phyloP scores from a whole-genome alignment of 2,888 invertebrate genomes.

The Zygaena filipendulae region DNA sequence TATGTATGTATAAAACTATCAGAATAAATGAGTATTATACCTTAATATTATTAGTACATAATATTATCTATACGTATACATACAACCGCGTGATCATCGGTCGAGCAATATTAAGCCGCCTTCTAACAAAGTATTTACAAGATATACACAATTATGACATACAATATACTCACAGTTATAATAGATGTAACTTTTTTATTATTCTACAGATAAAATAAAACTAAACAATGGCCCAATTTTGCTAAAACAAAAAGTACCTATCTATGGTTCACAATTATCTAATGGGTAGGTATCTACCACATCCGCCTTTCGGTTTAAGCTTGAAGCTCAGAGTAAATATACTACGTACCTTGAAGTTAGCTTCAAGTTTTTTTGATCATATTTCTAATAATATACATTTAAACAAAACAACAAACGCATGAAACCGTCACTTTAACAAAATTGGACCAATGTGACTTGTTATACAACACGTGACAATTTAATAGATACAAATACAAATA shows the following conservation, averaged over 20 bases:
- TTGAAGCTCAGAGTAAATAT: too few species aligned
- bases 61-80: too few species aligned
- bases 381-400: too few species aligned
- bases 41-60: constrained; percentile 38
- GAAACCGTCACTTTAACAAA: constrained; percentile 25
- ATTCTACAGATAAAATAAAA: constrained; percentile 50
- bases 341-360: too few species aligned
- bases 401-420: too few species aligned
- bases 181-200: constrained; percentile 57
- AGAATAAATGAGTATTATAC: constrained; percentile 54
- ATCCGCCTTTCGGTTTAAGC: too few species aligned
- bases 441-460: constrained; percentile 40
- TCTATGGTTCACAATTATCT: constrained; percentile 16
- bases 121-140: constrained; percentile 61
- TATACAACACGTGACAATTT: constrained; percentile 61
- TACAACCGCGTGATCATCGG: constrained; percentile 29
- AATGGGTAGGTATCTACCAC: constrained; percentile 13
- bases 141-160: constrained; percentile 57
- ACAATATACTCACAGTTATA: constrained; percentile 56
- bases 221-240: constrained; percentile 31
- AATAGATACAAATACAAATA: constrained; percentile 64
- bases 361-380: too few species aligned
- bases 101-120: constrained; percentile 44
- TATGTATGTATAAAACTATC: too few species aligned
- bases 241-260: constrained; percentile 23